These are phyloP conservation scores for Nesidiocoris tenuis DNA, from an alignment of 2,888 invertebrate genomes.

Conservation along the genomic window DNA sequence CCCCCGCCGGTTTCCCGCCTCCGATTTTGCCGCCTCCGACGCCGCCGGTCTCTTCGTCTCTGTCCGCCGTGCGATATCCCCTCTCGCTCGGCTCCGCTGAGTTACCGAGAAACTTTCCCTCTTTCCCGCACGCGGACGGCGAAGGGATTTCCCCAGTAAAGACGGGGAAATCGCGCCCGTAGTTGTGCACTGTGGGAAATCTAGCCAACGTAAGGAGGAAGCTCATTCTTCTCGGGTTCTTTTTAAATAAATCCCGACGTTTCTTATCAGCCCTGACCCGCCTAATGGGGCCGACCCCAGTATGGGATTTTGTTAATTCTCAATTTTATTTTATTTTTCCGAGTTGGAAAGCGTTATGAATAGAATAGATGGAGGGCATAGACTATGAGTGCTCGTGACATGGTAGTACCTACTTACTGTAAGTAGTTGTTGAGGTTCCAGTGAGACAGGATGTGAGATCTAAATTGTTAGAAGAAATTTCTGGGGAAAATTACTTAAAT, in stretches of 20 bases:
- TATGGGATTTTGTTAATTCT: too few relatives aligned
- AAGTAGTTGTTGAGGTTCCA: too few relatives aligned
- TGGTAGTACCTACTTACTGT: too few relatives aligned
- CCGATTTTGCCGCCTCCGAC: constrained; percentile 10
- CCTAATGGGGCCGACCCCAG: too few relatives aligned
- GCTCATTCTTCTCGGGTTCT: not conserved
- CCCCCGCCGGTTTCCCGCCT: constrained; percentile 22
- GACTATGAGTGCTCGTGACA: too few relatives aligned
- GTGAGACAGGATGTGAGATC: too few relatives aligned
- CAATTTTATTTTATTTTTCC: not conserved
- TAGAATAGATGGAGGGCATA: too few relatives aligned
- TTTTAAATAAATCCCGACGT: not conserved
- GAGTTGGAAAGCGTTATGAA: too few relatives aligned
- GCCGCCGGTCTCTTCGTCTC: constrained; percentile 3
- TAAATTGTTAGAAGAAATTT: too few relatives aligned
- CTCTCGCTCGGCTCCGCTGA: constrained; percentile 29
- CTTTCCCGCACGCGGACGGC: constrained; percentile 10
- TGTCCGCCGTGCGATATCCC: not conserved
- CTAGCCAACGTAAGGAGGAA: not conserved
- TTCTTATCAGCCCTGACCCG: not conserved
- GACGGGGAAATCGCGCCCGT: not conserved
- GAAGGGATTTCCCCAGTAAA: not conserved
- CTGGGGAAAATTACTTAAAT: too few relatives aligned
- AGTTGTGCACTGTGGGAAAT: not conserved
- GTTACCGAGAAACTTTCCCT: constrained; percentile 42